These are phyloP conservation scores for Semicossyphus pulcher DNA, from an alignment of 2,113 vertebrate genomes.

Conservation along the genomic window DNA sequence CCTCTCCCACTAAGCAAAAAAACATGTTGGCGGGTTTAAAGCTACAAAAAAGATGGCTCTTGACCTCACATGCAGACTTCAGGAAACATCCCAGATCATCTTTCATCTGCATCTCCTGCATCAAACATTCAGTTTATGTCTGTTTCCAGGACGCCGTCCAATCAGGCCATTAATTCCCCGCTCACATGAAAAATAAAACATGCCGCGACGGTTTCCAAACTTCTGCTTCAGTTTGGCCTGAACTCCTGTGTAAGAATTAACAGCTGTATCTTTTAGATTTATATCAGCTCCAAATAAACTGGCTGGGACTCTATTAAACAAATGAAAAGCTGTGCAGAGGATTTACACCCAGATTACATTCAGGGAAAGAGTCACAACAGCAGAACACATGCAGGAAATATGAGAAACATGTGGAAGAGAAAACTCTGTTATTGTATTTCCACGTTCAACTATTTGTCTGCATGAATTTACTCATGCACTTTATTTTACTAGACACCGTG, in stretches of 20 bases:
- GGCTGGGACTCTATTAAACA: background rate
- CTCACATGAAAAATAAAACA: conserved; percentile 33
- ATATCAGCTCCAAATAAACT: conserved; percentile 6
- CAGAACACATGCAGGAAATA: background rate
- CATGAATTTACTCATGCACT: too few species aligned
- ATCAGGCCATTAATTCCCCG: conserved; percentile 39
- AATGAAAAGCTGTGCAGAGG: background rate
- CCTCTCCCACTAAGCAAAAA: too few species aligned
- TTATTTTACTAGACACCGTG: too few species aligned
- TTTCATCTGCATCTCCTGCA: background rate
- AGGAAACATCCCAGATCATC: background rate
- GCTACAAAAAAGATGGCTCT: too few species aligned
- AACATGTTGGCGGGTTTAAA: too few species aligned
- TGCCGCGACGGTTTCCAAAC: conserved; percentile 25
- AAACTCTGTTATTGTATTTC: too few species aligned
- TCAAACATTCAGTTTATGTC: conserved; percentile 4
- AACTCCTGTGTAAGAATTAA: background rate
- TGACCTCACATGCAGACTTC: background rate
- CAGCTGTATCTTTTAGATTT: conserved; percentile 3
- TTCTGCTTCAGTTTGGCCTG: background rate
- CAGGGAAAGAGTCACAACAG: background rate
- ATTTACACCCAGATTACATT: background rate
- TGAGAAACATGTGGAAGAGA: too few species aligned
- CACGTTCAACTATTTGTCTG: too few species aligned
- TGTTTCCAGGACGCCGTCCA: conserved; percentile 55